Base-by-base conservation (phyloP, 2,888 invertebrate species). In the Agelastica alni region DNA sequence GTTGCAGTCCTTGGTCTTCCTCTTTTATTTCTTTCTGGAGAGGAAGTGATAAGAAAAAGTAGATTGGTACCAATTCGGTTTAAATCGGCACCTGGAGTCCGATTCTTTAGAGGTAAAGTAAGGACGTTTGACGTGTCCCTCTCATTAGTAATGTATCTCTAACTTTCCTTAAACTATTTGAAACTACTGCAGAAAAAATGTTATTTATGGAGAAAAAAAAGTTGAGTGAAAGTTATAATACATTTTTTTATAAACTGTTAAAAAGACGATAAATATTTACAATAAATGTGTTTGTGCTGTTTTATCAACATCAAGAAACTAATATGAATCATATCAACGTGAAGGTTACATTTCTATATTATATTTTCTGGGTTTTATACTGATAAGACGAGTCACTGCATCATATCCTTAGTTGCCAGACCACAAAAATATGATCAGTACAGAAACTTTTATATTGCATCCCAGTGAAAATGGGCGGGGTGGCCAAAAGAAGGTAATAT, bases 391-490 rank as follows among this genome's bases (percentile, higher is more conserved):
- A 20, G 37, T 18, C 18, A 18, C n/a, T 20, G 37, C 37, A 20
- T 18, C 20, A 37, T 10, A 18, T 20, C 37, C 18, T 37, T 37
- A 37, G 17, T 20, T n/a, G 12, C 20, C 3, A 37, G 18, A 37
- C 7, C 4, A 6, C 17, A 37, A n/a, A n/a, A n/a, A 20, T n/a
- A 37, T 5, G 6, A 17, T 36, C 9, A 9, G 13, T 32, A 14
- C 6, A 34, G 13, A 37, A 37, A n/a, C 10, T 20, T 17, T 9
- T 18, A 37, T 3, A n/a, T n/a, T n/a, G n/a, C n/a, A n/a, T n/a
- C n/a, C n/a, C n/a, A 37, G 20, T 37, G 37, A 7, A 14, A n/a
- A 37, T 37, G 37, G 37, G 37, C 20, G 37, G 20, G 37, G 37
- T 20, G 9, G 5, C 6, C 6, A 20, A 37, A 3, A 37, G 10